Percentiles rank a stretch among this genome's conserved stretches.
Evolutionary conservation across 2,113 vertebrate genomes (phyloP).

Genomic region (Phodopus roborovskii): DNA sequence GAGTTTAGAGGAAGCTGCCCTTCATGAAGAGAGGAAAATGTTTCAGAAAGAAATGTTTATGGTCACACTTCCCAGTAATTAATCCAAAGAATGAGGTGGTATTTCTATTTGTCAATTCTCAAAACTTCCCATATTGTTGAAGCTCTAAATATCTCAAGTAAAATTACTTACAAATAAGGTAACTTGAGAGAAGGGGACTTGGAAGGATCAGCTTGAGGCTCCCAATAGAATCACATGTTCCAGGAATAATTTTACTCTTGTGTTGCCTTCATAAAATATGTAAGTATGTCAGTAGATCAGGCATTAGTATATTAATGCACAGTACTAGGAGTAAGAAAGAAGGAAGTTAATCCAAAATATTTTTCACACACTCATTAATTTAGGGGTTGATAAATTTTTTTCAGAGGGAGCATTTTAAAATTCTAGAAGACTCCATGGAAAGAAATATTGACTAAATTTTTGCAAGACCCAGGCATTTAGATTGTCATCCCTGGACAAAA

Average conservation of each 20-base stretch:
- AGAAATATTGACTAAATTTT: not conserved
- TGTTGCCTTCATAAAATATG: not conserved
- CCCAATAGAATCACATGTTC: not conserved
- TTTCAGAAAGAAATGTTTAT: not conserved
- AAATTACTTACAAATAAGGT: not conserved
- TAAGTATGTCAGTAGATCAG: accelerated
- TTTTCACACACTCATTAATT: accelerated
- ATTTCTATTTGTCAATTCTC: not conserved
- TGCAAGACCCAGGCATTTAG: not conserved
- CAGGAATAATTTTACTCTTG: not conserved
- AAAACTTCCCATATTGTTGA: not conserved
- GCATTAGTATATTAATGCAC: not conserved
- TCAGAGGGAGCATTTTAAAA: not conserved
- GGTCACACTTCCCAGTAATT: not conserved
- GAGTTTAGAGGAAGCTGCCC: not conserved
- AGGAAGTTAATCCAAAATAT: not conserved
- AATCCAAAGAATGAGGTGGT: not conserved
- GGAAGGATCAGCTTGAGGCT: not conserved
- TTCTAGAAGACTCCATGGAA: not conserved
- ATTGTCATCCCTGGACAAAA: not conserved
- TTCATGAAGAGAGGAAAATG: not conserved
- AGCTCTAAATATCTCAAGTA: not conserved
- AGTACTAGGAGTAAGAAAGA: not conserved
- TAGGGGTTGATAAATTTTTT: not conserved
- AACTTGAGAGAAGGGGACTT: not conserved